Evolutionary conservation across 2,113 vertebrate genomes (phyloP).

Genomic region (Sinocyclocheilus grahami): DNA sequence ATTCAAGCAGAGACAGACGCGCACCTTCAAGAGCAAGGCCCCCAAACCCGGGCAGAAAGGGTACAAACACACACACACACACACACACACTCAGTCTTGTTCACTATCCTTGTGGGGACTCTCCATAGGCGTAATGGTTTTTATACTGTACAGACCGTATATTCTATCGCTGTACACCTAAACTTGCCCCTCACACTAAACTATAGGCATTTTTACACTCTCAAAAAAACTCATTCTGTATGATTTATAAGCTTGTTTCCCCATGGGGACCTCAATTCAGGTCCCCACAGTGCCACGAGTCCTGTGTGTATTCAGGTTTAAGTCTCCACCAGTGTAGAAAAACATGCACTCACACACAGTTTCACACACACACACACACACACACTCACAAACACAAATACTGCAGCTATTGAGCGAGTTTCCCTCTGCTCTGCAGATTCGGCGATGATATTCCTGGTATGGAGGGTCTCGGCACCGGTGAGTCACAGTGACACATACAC

Average conservation of each 20-base stretch:
- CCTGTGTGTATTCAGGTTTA: too few species aligned
- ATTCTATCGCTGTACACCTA: too few species aligned
- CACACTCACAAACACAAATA: not conserved
- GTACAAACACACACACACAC: slow-evolving; percentile 65
- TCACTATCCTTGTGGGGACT: too few species aligned
- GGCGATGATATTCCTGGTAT: slow-evolving; percentile 97
- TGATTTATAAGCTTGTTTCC: too few species aligned
- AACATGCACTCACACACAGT: not conserved
- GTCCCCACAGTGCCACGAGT: too few species aligned
- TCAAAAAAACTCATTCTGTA: too few species aligned
- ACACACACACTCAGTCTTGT: not conserved
- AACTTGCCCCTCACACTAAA: too few species aligned
- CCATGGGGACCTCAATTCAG: too few species aligned
- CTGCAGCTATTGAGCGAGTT: not conserved
- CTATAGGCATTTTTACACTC: too few species aligned
- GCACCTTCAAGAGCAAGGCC: slow-evolving; percentile 98
- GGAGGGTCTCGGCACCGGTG: slow-evolving; percentile 88
- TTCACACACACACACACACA: slow-evolving; percentile 26
- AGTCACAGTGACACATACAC: not conserved
- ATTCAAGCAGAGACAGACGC: slow-evolving; percentile 95
- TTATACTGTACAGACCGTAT: too few species aligned
- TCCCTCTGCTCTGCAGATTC: slow-evolving; percentile 75
- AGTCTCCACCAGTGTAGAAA: too few species aligned
- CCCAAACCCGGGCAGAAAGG: slow-evolving; percentile 96
- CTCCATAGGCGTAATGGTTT: not conserved